Conservation (phyloP, 2,888 invertebrate genomes). For the Tachina grossa region DNA sequence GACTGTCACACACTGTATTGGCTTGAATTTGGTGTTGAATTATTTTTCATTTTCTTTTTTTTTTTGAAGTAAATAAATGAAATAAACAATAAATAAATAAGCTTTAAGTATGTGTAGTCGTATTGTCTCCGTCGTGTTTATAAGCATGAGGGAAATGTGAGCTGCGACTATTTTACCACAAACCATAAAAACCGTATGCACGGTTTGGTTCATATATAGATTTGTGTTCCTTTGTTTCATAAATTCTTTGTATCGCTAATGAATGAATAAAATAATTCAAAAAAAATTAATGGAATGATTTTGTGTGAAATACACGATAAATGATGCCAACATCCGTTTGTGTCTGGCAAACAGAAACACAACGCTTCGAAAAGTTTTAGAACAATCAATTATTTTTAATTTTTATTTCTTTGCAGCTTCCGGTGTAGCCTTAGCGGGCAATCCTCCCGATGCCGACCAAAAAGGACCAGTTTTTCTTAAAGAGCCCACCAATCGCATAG, state of each 20-base stretch:
- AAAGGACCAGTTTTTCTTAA: constrained; percentile 96
- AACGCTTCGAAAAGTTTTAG: not conserved
- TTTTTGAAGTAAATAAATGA: constrained; percentile 17
- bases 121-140: constrained; percentile 28
- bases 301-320: constrained; percentile 8
- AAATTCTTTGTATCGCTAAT: constrained; percentile 23
- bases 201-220: not conserved
- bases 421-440: constrained; percentile 76
- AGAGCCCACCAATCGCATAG: constrained; percentile 95
- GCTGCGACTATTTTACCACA: constrained; percentile 43
- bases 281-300: constrained; percentile 5
- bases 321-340: constrained; percentile 65
- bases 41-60: not conserved
- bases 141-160: constrained; percentile 31
- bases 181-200: constrained; percentile 55
- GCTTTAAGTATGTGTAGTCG: constrained; percentile 33
- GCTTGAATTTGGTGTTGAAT: constrained; percentile 10
- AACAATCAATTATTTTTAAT: not conserved
- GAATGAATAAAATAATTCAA: constrained; percentile 30
- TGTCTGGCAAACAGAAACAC: not conserved
- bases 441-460: constrained; percentile 87
- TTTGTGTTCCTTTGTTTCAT: constrained; percentile 38
- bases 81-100: constrained; percentile 60
- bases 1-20: constrained; percentile 25
- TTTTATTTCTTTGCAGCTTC: constrained; percentile 70